These are phyloP conservation scores for Rhadina sibilatrix DNA, from an alignment of 2,113 vertebrate genomes.

Conservation along the genomic window DNA sequence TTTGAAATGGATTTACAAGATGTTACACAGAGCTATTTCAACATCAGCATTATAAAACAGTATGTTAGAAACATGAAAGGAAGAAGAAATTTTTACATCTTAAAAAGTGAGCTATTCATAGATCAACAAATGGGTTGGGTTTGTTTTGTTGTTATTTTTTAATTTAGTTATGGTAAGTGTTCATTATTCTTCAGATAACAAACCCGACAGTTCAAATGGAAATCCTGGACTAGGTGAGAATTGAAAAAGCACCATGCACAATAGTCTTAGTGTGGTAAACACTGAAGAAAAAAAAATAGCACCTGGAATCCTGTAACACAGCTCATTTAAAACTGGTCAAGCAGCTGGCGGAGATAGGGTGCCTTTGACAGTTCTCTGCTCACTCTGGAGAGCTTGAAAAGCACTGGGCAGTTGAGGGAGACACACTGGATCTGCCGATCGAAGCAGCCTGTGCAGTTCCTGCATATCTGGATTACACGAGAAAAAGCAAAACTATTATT, in stretches of 20 bases:
- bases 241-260: slow-evolving; percentile 82
- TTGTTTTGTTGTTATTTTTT: background rate
- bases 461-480: slow-evolving; percentile 81
- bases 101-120: slow-evolving; percentile 75
- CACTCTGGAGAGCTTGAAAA: slow-evolving; percentile 91
- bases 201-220: slow-evolving; percentile 63
- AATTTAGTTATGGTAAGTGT: slow-evolving; percentile 54
- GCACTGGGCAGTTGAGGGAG: slow-evolving; percentile 92
- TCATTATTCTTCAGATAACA: slow-evolving; percentile 59
- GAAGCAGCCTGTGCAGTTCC: slow-evolving; percentile 86
- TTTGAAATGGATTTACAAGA: slow-evolving; percentile 80
- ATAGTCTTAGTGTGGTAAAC: slow-evolving; percentile 79
- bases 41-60: slow-evolving; percentile 79
- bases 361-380: slow-evolving; percentile 89
- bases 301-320: slow-evolving; percentile 73
- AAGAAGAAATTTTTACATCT: slow-evolving; percentile 76
- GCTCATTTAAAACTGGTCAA: slow-evolving; percentile 91
- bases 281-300: slow-evolving; percentile 73
- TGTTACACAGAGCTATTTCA: slow-evolving; percentile 75
- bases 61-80: slow-evolving; percentile 75
- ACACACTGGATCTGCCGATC: slow-evolving; percentile 89
- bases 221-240: slow-evolving; percentile 73
- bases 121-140: slow-evolving; percentile 35
- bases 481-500: background rate
- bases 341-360: slow-evolving; percentile 92